These are phyloP conservation scores for Brienomyrus longianalis DNA, from an alignment of 2,113 vertebrate genomes.

Conservation along the genomic window DNA sequence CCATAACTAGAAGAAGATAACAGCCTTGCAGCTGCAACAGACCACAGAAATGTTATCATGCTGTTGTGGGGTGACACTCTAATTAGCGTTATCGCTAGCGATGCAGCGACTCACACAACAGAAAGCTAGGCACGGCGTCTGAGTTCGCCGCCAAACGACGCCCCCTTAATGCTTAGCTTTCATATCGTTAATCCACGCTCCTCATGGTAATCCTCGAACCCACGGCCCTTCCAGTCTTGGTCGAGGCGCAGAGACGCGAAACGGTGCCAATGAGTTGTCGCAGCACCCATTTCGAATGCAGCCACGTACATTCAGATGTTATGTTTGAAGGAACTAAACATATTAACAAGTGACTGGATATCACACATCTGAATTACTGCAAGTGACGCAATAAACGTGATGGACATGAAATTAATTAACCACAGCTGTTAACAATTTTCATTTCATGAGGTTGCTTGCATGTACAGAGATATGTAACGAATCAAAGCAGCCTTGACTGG, in stretches of 20 bases:
- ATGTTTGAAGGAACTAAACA: background rate
- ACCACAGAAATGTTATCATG: conserved; percentile 34
- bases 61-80: conserved; percentile 32
- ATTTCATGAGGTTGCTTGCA: background rate
- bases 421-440: background rate
- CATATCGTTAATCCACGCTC: conserved; percentile 15
- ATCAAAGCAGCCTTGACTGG: conserved; percentile 22
- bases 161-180: conserved; percentile 20
- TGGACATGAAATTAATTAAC: background rate
- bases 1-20: conserved; percentile 40
- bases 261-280: background rate
- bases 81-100: conserved; percentile 32
- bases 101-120: conserved; percentile 4
- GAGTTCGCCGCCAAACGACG: conserved; percentile 23
- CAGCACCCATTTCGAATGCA: background rate
- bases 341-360: background rate
- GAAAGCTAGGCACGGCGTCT: conserved; percentile 18
- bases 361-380: background rate
- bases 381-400: background rate
- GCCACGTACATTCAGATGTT: background rate
- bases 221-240: background rate
- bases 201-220: background rate
- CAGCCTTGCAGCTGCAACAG: conserved; percentile 43
- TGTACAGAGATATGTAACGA: background rate
- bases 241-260: background rate